Evolutionary conservation across 2,113 vertebrate genomes (phyloP).

Genomic region (Trogon surrucura): DNA sequence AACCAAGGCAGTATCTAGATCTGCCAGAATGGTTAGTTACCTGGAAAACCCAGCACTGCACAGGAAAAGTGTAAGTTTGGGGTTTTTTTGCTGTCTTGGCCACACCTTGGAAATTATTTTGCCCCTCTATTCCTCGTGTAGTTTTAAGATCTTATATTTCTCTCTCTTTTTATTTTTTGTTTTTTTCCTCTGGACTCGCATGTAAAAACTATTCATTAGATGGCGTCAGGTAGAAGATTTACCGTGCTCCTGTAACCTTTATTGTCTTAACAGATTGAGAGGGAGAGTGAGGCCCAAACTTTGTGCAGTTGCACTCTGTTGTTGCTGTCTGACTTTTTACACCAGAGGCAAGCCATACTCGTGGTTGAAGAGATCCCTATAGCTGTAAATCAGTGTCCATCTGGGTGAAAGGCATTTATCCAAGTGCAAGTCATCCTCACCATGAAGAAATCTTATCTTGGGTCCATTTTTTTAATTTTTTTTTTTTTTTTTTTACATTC

Average conservation of each 20-base stretch:
- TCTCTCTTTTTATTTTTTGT: not conserved
- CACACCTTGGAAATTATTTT: not conserved
- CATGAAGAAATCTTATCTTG: not conserved
- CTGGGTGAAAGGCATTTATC: not conserved
- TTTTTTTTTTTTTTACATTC: not conserved
- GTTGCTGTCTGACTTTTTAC: not conserved
- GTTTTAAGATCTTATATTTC: not conserved
- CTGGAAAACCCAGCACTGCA: not conserved
- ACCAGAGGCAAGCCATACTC: not conserved
- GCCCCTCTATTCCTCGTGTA: not conserved
- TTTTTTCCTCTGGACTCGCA: not conserved
- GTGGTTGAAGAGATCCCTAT: not conserved
- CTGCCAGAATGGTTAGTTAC: not conserved
- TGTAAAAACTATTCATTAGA: not conserved
- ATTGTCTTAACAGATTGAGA: not conserved
- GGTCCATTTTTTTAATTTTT: not conserved
- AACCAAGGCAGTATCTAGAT: not conserved
- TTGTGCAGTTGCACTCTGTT: not conserved
- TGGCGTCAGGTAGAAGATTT: not conserved
- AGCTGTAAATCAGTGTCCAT: not conserved
- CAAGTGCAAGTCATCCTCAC: constrained; percentile 46
- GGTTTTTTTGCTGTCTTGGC: not conserved
- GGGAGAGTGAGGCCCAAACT: not conserved
- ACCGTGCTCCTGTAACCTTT: not conserved
- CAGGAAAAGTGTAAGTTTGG: not conserved